phyloP scores from a whole-genome alignment of 2,797 vertebrate species.

The Mallotus villosus region DNA sequence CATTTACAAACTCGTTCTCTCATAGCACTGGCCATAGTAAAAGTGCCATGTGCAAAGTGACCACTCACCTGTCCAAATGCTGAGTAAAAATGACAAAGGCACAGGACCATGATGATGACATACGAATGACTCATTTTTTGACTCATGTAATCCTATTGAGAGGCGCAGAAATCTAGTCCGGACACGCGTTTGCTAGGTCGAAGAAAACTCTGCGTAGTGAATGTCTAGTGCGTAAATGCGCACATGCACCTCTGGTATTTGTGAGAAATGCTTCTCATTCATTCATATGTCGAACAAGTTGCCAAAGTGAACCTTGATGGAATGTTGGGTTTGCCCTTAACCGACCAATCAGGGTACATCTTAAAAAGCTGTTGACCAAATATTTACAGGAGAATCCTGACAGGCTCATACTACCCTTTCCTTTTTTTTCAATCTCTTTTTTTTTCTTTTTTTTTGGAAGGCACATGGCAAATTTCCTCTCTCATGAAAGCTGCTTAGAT shows the following conservation, averaged over 20 bases:
- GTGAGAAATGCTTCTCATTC: slow-evolving; percentile 44
- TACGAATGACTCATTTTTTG: slow-evolving; percentile 66
- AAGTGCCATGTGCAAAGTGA: not conserved
- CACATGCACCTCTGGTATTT: slow-evolving; percentile 25
- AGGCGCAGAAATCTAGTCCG: not conserved
- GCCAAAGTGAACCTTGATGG: slow-evolving; percentile 47
- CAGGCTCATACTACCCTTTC: slow-evolving; percentile 9
- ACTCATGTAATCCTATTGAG: slow-evolving; percentile 10
- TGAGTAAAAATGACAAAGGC: slow-evolving; percentile 55
- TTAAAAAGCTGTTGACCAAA: slow-evolving; percentile 53
- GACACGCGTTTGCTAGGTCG: slow-evolving; percentile 16
- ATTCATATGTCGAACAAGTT: slow-evolving; percentile 46
- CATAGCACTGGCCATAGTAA: not conserved
- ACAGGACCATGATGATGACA: slow-evolving; percentile 56
- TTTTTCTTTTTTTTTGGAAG: slow-evolving; percentile 55
- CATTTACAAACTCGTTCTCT: not conserved
- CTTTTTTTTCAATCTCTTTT: slow-evolving; percentile 50
- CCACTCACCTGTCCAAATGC: slow-evolving; percentile 73
- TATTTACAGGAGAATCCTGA: slow-evolving; percentile 30
- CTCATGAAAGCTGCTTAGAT: slow-evolving; percentile 51
- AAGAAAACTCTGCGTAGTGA: slow-evolving; percentile 16
- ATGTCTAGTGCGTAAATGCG: slow-evolving; percentile 16
- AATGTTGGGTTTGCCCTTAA: slow-evolving; percentile 63
- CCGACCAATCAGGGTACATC: slow-evolving; percentile 66
- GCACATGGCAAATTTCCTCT: slow-evolving; percentile 55